A percentile compares a stretch with the other conserved stretches of the same genome.
phyloP scores from a whole-genome alignment of 2,888 invertebrate genomes.

The Bunonema sp. region DNA sequence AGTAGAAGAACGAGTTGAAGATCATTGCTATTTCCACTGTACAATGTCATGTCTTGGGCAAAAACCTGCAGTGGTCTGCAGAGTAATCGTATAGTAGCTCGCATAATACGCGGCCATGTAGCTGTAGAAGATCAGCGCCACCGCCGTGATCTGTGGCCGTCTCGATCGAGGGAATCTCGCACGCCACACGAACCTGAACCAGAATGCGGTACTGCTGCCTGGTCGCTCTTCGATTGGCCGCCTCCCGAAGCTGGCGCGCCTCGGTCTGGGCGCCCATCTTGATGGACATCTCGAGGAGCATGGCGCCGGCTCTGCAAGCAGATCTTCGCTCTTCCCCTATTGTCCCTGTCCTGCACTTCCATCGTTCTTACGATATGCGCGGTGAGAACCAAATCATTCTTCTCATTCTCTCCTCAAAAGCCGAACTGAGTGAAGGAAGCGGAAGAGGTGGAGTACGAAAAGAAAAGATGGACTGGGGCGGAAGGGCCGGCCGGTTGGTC shows the following conservation, averaged over 20 bases:
- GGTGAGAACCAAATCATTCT: no score
- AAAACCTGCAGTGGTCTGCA: constrained; percentile 16
- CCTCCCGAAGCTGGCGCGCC: constrained; percentile 24
- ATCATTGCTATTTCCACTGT: no score
- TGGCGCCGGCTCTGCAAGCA: constrained; percentile 26
- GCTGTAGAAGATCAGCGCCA: constrained; percentile 40
- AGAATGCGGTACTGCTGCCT: constrained; percentile 39
- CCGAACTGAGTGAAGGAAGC: no score
- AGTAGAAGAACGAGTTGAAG: constrained; percentile 43
- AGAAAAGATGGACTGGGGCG: constrained; percentile 3
- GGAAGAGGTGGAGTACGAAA: constrained; percentile 3
- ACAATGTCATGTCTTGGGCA: neutral
- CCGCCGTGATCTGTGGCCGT: constrained; percentile 30
- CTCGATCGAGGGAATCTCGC: neutral
- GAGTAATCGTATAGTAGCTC: constrained; percentile 26
- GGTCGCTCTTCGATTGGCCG: constrained; percentile 30
- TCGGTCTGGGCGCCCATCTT: constrained; percentile 35
- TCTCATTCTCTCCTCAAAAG: no score
- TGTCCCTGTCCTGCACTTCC: no score
- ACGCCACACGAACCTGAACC: constrained; percentile 23
- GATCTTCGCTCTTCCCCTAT: no score
- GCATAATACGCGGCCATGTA: constrained; percentile 42
- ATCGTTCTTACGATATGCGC: no score
- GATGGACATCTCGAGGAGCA: constrained; percentile 41
- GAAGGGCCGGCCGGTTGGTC: constrained; percentile 2